Evolutionary conservation across 2,113 vertebrate genomes (phyloP).

Genomic region (Myiozetetes cayanensis): DNA sequence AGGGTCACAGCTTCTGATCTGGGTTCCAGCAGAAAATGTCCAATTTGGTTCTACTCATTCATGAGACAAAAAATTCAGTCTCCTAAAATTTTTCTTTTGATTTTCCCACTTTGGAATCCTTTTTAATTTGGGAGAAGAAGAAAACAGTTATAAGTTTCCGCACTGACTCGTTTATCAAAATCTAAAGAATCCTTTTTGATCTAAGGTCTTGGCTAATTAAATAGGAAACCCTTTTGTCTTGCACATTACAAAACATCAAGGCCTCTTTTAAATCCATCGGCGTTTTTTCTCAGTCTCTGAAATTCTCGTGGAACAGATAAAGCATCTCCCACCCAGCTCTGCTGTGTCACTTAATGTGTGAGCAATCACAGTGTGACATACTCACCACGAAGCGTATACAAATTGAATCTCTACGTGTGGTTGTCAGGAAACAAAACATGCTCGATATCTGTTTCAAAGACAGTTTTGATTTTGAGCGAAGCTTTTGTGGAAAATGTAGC

Average conservation of each 20-base stretch:
- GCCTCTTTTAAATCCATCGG: neutral
- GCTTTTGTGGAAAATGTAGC: slow-evolving; percentile 2
- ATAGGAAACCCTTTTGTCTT: neutral
- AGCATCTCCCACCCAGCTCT: neutral
- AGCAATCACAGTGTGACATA: slow-evolving; percentile 40
- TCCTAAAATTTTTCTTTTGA: neutral
- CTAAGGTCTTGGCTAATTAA: neutral
- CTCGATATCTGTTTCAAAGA: slow-evolving; percentile 30
- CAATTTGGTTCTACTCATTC: neutral
- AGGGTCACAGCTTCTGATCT: neutral
- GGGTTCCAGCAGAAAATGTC: neutral
- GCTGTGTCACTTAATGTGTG: slow-evolving; percentile 40
- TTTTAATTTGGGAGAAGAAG: neutral
- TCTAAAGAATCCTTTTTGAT: neutral
- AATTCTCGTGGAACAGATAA: neutral
- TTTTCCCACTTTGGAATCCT: neutral
- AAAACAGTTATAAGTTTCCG: neutral
- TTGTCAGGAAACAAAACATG: slow-evolving; percentile 59
- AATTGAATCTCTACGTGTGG: slow-evolving; percentile 57
- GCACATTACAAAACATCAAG: neutral
- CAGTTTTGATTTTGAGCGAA: slow-evolving; percentile 12
- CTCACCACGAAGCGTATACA: neutral
- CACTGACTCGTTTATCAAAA: neutral
- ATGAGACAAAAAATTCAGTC: neutral
- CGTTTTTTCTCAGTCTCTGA: neutral